Evolutionary conservation across 2,888 invertebrate genomes (phyloP).

Genomic region (Volucella inanis): DNA sequence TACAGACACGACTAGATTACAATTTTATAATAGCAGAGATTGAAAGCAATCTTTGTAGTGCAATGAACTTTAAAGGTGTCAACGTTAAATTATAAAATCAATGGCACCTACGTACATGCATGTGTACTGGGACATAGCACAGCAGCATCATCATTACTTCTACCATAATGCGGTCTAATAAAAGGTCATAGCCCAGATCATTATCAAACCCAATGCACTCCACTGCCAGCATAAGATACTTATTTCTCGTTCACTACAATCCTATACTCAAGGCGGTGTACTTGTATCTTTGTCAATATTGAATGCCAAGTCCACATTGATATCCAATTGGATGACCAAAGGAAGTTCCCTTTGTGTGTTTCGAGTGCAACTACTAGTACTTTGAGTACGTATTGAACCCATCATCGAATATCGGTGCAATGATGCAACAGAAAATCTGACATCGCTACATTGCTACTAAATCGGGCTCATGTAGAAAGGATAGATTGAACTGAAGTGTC

Average conservation of each 20-base stretch:
- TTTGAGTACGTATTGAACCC: constrained; percentile 39
- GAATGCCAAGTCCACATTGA: constrained; percentile 45
- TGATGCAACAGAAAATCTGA: constrained; percentile 43
- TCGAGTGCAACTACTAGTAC: constrained; percentile 9
- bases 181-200: constrained; percentile 11
- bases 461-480: neutral
- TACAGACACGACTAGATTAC: no score
- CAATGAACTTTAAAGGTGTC: neutral
- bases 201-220: neutral
- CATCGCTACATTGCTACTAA: constrained; percentile 6
- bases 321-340: constrained; percentile 54
- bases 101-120: constrained; percentile 40
- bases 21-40: no score
- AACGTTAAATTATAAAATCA: constrained; percentile 41
- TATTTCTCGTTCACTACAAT: neutral
- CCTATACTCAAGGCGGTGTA: neutral
- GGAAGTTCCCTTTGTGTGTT: constrained; percentile 11
- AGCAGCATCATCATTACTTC: neutral
- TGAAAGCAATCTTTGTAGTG: no score
- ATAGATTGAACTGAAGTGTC: constrained; percentile 34
- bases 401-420: constrained; percentile 47
- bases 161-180: neutral
- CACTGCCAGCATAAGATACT: constrained; percentile 3
- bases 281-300: constrained; percentile 33
- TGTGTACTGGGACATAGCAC: neutral